A percentile compares a stretch with the other conserved stretches of the same genome.
These are phyloP conservation scores for Achlya flavicornis DNA, from an alignment of 2,888 invertebrate genomes.

Conservation along the genomic window DNA sequence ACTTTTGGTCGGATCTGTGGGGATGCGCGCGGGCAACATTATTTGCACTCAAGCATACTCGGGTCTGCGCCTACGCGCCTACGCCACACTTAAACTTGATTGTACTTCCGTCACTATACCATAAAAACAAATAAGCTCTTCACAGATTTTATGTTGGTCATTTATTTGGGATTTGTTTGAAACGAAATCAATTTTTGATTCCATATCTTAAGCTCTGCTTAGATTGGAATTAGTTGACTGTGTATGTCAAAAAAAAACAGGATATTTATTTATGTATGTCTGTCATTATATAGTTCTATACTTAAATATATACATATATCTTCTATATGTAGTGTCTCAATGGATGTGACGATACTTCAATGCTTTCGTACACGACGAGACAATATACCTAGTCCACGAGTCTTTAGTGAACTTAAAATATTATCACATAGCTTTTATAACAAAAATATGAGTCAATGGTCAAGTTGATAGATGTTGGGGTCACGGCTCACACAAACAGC, in stretches of 20 bases:
- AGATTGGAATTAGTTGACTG: too few species aligned
- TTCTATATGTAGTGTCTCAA: too few species aligned
- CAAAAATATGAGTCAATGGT: neutral
- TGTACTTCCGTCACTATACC: conserved; percentile 10
- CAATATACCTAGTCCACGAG: too few species aligned
- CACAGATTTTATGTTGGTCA: conserved; percentile 3
- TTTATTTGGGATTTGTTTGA: neutral
- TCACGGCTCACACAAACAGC: neutral
- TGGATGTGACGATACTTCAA: too few species aligned
- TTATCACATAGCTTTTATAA: neutral
- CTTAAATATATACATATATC: too few species aligned
- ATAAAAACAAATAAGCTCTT: conserved; percentile 14
- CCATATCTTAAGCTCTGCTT: too few species aligned
- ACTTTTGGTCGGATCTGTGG: conserved; percentile 46
- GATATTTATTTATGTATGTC: too few species aligned
- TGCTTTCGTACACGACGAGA: too few species aligned
- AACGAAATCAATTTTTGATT: too few species aligned
- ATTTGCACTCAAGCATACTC: conserved; percentile 39
- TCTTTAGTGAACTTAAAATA: too few species aligned
- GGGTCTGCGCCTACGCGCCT: conserved; percentile 38
- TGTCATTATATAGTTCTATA: too few species aligned
- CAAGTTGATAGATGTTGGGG: neutral
- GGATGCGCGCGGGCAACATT: conserved; percentile 52
- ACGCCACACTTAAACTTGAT: conserved; percentile 25
- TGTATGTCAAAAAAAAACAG: too few species aligned